Conservation (phyloP, 1,140 invertebrate genomes). For the Glomeris maerens region DNA sequence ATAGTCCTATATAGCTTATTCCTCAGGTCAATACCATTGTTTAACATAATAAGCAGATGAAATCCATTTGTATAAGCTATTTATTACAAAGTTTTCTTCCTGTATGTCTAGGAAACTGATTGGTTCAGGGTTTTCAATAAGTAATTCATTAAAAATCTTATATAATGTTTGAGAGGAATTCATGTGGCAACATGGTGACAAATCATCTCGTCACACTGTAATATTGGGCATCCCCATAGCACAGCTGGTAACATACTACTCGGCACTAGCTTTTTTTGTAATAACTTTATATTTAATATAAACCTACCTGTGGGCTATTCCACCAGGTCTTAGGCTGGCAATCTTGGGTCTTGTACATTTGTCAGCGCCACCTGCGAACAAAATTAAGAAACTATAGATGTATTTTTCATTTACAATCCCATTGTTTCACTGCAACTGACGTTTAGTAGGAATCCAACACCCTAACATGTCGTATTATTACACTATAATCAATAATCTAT, state of each 20-base stretch:
- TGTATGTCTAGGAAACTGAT: too few relatives aligned
- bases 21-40: too few relatives aligned
- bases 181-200: too few relatives aligned
- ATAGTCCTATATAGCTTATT: too few relatives aligned
- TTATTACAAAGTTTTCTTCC: too few relatives aligned
- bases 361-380: conserved; percentile 39
- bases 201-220: too few relatives aligned
- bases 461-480: neutral
- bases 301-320: conserved; percentile 38
- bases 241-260: conserved; percentile 6
- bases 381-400: neutral
- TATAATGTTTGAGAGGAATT: too few relatives aligned
- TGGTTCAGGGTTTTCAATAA: too few relatives aligned
- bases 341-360: conserved; percentile 39
- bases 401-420: neutral
- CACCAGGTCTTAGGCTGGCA: conserved; percentile 41
- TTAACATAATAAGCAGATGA: too few relatives aligned
- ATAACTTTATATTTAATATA: conserved; percentile 5
- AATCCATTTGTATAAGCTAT: too few relatives aligned
- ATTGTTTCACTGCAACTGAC: neutral
- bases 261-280: neutral
- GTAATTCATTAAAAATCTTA: too few relatives aligned
- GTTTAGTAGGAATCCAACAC: neutral
- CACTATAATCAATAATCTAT: neutral
- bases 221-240: too few relatives aligned